Base-by-base conservation (phyloP, 1,140 invertebrate genomes). In the Diorhabda carinulata region DNA sequence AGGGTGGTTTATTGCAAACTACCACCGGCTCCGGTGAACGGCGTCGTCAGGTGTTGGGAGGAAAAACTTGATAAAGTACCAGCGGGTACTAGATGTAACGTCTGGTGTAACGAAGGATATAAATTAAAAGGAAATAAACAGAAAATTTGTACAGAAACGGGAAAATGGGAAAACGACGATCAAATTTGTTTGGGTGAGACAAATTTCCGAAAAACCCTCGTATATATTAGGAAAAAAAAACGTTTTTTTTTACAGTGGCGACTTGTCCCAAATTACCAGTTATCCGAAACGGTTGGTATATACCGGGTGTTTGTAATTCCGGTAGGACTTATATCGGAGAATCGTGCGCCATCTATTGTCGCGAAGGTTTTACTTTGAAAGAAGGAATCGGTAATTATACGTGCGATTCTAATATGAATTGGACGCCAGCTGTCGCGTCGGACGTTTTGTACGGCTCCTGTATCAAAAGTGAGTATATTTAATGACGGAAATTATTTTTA, bases 41-140 rank as follows among this genome's bases (percentile, higher is more conserved):
- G 75, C 2, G 67, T 66, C 7, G 70, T 77, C 43, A 66, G 61
- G 41, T 79, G 77, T 57, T 63, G 59, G 3, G 67, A 68, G 8
- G 68, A 72, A 3, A 69, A 73, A 43, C 67, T 63, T 6, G 52
- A 47, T 25, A 40, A 61, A 44, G 74, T 78, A 42, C 76, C 78
- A 4, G 57, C 72, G 57, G 86, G 84, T 57, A 85, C 86, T 5
- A 82, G 83, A 70, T 90, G 88, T 78, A 82, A 84, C 61, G 79
- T 88, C 47, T 81, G 81, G 77, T 89, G 88, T 76, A 78, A 80
- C 65, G 76, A 80, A 69, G 84, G 82, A 10, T 88, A 82, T 72
- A 81, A 78, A 65, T 73, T 88, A 3, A 77, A 83, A 57, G 87
- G 87, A 44, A 76, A 85, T 41, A 78, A 82, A 40, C 76, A 82